phyloP scores from a whole-genome alignment of 2,888 invertebrate genomes.

The Pterobdella sp. region DNA sequence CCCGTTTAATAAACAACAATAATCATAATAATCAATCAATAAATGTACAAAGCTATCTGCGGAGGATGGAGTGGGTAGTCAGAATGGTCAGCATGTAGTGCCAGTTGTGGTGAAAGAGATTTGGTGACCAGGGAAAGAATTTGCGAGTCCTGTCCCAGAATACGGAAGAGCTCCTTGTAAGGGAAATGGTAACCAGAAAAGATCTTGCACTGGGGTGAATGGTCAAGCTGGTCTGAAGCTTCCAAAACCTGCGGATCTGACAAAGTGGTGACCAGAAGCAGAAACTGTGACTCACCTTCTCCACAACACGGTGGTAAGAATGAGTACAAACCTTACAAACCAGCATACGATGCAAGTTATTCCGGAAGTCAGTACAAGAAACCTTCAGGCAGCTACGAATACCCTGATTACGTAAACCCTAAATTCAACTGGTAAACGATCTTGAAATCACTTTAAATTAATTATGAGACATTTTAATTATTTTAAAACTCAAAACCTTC shows the following conservation, averaged over 20 bases:
- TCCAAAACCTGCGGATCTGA: slow-evolving; percentile 44
- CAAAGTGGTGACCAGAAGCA: slow-evolving; percentile 41
- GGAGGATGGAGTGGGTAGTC: slow-evolving; percentile 34
- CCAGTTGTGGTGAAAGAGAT: slow-evolving; percentile 32
- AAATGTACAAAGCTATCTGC: slow-evolving; percentile 27
- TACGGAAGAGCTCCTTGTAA: slow-evolving; percentile 40
- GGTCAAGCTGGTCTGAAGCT: slow-evolving; percentile 38
- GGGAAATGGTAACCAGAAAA: slow-evolving; percentile 30
- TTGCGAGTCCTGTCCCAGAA: slow-evolving; percentile 37
- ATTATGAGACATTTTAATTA: no score
- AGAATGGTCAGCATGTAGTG: slow-evolving; percentile 34
- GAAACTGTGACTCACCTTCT: slow-evolving; percentile 46
- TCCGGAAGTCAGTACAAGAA: no score
- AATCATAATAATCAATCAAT: no score
- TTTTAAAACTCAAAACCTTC: no score
- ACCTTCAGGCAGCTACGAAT: no score
- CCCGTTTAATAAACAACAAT: no score
- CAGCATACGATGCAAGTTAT: no score
- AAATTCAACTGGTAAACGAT: no score
- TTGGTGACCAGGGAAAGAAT: slow-evolving; percentile 21
- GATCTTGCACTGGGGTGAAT: slow-evolving; percentile 20
- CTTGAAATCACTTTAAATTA: no score
- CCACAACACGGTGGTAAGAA: slow-evolving; percentile 45
- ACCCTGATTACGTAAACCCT: no score
- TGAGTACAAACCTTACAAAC: no score